phyloP scores from a whole-genome alignment of 2,888 invertebrate genomes.

The Lysandra bellargus region DNA sequence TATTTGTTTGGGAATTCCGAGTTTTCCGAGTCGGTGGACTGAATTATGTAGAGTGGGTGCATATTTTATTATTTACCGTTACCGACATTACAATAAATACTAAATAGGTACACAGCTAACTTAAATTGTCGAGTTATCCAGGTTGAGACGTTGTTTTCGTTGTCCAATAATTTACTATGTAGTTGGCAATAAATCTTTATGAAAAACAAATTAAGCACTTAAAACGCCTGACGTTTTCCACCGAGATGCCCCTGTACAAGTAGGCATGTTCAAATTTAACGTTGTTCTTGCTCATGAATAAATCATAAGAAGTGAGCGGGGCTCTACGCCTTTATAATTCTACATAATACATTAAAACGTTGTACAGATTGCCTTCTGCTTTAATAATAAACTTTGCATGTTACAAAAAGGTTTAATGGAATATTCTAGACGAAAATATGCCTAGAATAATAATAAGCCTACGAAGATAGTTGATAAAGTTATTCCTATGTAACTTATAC shows the following conservation, averaged over 20 bases:
- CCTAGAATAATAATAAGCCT: background rate
- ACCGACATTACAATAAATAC: background rate
- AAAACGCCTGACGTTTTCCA: conserved; percentile 65
- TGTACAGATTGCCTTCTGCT: conserved; percentile 76
- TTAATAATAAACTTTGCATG: conserved; percentile 64
- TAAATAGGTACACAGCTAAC: background rate
- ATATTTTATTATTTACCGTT: background rate
- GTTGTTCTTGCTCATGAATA: conserved; percentile 75
- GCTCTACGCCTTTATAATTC: conserved; percentile 76
- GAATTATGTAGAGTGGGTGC: conserved; percentile 47
- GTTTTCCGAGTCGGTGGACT: conserved; percentile 46
- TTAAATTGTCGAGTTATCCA: background rate
- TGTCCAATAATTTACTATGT: conserved; percentile 38
- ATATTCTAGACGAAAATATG: background rate
- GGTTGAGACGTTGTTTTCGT: background rate
- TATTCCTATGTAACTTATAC: too few species aligned
- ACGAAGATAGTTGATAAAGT: too few species aligned
- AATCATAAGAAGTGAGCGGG: conserved; percentile 77
- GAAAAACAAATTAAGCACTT: conserved; percentile 69
- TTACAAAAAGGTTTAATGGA: conserved; percentile 20
- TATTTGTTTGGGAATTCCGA: conserved; percentile 71
- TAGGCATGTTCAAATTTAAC: conserved; percentile 75
- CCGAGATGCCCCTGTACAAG: conserved; percentile 60
- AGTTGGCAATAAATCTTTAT: conserved; percentile 52
- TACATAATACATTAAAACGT: conserved; percentile 80